phyloP scores from a whole-genome alignment of 2,888 invertebrate genomes.

The Pandemis heparana region DNA sequence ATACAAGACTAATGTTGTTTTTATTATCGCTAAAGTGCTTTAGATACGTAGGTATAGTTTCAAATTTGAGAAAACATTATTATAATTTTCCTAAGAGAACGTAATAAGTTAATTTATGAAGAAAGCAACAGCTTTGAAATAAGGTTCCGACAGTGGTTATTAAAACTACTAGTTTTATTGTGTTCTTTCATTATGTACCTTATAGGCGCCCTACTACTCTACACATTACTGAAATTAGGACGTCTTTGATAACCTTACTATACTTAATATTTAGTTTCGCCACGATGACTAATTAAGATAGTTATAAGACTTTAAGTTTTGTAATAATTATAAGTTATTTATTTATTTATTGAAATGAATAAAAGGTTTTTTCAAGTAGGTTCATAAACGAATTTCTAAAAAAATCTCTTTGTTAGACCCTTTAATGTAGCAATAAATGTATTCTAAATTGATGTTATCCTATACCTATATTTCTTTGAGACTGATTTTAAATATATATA shows the following conservation, averaged over 20 bases:
- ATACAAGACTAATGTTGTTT: neutral
- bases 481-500: slow-evolving; percentile 44
- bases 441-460: slow-evolving; percentile 25
- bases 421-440: slow-evolving; percentile 43
- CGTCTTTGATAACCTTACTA: neutral
- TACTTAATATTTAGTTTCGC: neutral
- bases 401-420: slow-evolving; percentile 21
- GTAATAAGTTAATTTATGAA: neutral
- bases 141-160: neutral
- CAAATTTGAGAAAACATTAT: neutral
- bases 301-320: neutral
- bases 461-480: slow-evolving; percentile 46
- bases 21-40: neutral
- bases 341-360: neutral
- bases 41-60: slow-evolving; percentile 3
- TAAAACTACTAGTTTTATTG: neutral
- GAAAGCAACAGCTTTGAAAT: neutral
- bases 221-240: neutral
- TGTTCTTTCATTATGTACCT: neutral
- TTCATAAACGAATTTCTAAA: neutral
- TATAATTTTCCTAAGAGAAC: neutral
- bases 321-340: neutral
- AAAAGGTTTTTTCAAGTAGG: neutral
- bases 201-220: neutral
- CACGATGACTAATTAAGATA: neutral